These are phyloP conservation scores for Parnassius smintheus DNA, from an alignment of 2,888 invertebrate species.

Conservation along the genomic window DNA sequence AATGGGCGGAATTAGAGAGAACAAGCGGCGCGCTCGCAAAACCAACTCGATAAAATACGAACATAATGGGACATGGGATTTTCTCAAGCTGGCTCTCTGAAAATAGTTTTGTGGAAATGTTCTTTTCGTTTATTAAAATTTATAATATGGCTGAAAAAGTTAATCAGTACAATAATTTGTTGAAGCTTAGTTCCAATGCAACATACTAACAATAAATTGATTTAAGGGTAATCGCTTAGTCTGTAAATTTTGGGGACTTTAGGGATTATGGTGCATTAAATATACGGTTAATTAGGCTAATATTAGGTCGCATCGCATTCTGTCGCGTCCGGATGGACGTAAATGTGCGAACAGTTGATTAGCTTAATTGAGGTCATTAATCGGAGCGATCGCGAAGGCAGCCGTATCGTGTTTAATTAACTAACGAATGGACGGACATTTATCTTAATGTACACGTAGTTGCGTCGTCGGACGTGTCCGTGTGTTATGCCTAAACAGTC, in stretches of 20 bases:
- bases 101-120: conserved; percentile 39
- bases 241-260: not conserved
- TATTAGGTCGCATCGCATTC: conserved; percentile 39
- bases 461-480: conserved; percentile 41
- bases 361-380: conserved; percentile 75
- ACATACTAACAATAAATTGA: not conserved
- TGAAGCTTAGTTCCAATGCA: too few species aligned
- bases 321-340: conserved; percentile 44
- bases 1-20: conserved; percentile 72
- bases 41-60: conserved; percentile 57
- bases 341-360: conserved; percentile 72
- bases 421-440: conserved; percentile 69
- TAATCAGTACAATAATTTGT: not conserved
- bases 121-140: conserved; percentile 22
- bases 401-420: conserved; percentile 78
- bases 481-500: conserved; percentile 28
- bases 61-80: conserved; percentile 57
- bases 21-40: conserved; percentile 50
- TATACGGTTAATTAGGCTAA: conserved; percentile 40
- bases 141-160: not conserved
- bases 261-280: conserved; percentile 36
- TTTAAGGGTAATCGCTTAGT: not conserved
- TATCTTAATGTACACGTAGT: conserved; percentile 60
- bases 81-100: conserved; percentile 44
- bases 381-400: conserved; percentile 63